Base-by-base conservation (phyloP, 2,797 vertebrate species). In the Coccyzus lansbergi region DNA sequence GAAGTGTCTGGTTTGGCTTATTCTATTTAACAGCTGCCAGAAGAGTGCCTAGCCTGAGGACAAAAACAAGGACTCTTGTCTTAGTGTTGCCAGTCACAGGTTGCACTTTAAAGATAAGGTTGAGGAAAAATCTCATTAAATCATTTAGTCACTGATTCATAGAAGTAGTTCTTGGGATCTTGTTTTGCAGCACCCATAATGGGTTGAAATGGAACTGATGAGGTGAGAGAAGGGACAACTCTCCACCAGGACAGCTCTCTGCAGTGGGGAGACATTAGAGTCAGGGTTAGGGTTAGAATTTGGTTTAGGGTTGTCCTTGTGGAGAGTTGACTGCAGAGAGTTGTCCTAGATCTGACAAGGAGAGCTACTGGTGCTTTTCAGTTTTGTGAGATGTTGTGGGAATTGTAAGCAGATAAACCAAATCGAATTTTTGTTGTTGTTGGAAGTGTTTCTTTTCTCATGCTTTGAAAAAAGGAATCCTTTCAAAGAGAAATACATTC, bases 11-110 rank as follows among this genome's bases (percentile, higher is more conserved):
- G 42, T 74, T 80, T 74, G 52, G 33, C 64, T 78, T 51, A 82
- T 87, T 88, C 79, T 86, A 75, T 93, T 84, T 78, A 70, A 70
- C 68, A 52, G 67, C 46, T 92, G 59, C 56, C 78, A 85, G 75
- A 58, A 80, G 60, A 78, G 70, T 60, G 42, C 33, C 65, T 78
- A 48, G 46, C 65, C 62, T 70, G 52, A 74, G 81, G 81, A 94
- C 78, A 93, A 59, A 48, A 74, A 52, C 92, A 83, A 67, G 78
- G 80, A 71, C 84, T 67, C 46, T 87, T 88, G 81, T 40, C 67
- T 53, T 60, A 68, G 9, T 4, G 2, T 40, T 93, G 68, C 64
- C 69, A 93, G 42, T 89, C 85, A 78, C 33, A 80, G 1, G 0
- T 91, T 78, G 33, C 46, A 10, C 26, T 4, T 79, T 46, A 58